Conservation (phyloP, 2,888 invertebrate species). For the Diachrysia chrysitis region DNA sequence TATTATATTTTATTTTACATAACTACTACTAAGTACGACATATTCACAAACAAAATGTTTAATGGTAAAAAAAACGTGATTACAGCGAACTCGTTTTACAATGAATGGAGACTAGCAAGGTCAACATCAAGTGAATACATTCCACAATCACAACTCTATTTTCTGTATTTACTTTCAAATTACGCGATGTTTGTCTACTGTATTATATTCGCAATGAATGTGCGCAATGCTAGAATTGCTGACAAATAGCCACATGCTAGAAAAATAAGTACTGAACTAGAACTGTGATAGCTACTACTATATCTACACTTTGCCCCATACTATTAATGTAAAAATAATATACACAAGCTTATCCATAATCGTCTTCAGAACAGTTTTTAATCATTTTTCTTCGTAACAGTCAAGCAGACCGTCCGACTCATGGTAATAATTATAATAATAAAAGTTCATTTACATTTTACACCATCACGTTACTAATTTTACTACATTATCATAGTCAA, state of each 20-base stretch:
- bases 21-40: background rate
- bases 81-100: conserved; percentile 6
- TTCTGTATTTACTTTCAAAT: conserved; percentile 36
- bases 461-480: too few relatives aligned
- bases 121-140: conserved; percentile 11
- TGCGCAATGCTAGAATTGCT: conserved; percentile 21
- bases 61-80: background rate
- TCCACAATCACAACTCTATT: conserved; percentile 22
- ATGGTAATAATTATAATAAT: too few relatives aligned
- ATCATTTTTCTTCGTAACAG: too few relatives aligned
- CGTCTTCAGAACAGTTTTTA: too few relatives aligned
- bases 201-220: conserved; percentile 22
- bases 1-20: too few relatives aligned
- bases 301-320: too few relatives aligned
- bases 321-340: too few relatives aligned
- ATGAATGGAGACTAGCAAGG: conserved; percentile 19
- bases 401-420: too few relatives aligned
- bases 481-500: background rate
- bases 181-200: conserved; percentile 19
- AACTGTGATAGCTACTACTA: background rate
- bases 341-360: too few relatives aligned
- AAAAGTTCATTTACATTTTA: too few relatives aligned
- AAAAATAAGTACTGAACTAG: conserved; percentile 24
- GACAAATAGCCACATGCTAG: conserved; percentile 7
- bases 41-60: background rate